phyloP scores from a whole-genome alignment of 1,140 invertebrate species.

The Heliconius congener region DNA sequence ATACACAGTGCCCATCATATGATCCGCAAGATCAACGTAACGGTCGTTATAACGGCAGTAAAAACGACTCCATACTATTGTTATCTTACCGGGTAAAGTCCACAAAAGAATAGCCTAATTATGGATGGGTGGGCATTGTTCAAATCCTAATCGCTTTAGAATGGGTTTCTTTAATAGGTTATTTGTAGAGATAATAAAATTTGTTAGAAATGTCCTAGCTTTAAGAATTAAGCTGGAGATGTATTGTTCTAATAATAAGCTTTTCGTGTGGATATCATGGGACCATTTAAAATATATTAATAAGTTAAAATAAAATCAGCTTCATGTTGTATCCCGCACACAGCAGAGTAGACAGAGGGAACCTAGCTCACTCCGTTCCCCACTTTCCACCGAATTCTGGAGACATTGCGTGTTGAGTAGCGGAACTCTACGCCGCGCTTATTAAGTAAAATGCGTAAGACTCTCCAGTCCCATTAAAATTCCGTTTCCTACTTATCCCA shows the following conservation, averaged over 20 bases:
- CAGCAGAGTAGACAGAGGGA: no score
- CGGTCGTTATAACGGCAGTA: constrained; percentile 19
- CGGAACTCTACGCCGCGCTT: no score
- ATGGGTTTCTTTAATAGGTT: background rate
- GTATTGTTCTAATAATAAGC: background rate
- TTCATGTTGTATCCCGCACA: no score
- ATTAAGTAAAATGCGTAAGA: no score
- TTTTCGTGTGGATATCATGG: no score
- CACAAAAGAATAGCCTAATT: constrained; percentile 22
- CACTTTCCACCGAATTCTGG: no score
- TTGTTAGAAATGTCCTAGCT: background rate
- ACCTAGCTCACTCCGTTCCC: no score
- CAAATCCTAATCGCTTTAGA: constrained; percentile 18
- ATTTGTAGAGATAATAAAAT: constrained; percentile 1
- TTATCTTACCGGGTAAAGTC: constrained; percentile 13
- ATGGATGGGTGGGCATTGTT: constrained; percentile 11
- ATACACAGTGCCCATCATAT: background rate
- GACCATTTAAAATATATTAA: no score
- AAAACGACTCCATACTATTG: constrained; percentile 15
- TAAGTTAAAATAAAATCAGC: no score
- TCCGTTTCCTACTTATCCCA: no score
- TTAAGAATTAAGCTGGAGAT: background rate
- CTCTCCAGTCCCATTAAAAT: no score
- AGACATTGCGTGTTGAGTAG: no score
- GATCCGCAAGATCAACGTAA: constrained; percentile 19